Evolutionary conservation across 2,888 invertebrate species (phyloP), one percentile per base, ranked within the genome.

Genomic region (Ophion costatus): DNA sequence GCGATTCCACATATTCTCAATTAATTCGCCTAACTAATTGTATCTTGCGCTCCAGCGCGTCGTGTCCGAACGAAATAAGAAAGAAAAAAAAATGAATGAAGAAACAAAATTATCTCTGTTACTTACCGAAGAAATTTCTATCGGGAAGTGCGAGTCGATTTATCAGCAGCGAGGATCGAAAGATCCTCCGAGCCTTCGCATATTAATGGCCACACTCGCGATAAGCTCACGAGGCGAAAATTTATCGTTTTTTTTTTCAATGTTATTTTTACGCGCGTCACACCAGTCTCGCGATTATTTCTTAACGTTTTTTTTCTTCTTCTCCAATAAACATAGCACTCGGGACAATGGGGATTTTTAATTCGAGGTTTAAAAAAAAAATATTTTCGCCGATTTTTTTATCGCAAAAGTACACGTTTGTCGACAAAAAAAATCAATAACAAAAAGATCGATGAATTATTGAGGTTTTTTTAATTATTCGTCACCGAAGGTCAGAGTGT

Each of bases 131-230:
- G 20, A 73, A 75, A 61, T 57, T 38, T 51, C 2, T 45, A 59
- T 61, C 45, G 17, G 24, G 22, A n/a, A 45, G 24, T 24, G 45
- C 17, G 51, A 29, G 6, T 51, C 61, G 38, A 51, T 51, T 70
- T 29, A 67, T 82, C 82, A 80, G 79, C 42, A 79, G 56, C 61
- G 84, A 79, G 82, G 82, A 85, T 79, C 82, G 70, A 67, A 17
- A 42, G 79, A 82, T 82, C 71, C 82, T 75, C 79, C 82, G 79
- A 85, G 84, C 71, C 79, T 85, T 76, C 82, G 75, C 84, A 85
- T 82, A 85, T 82, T 85, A 85, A 79, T 82, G 51, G 73, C 10
- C 84, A 71, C 84, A 71, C 76, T 71, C 84, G 67, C 71, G 79
- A 82, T 82, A 80, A 67, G 42, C 67, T 11, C 29, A 51, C 38